Percentiles rank a stretch among this genome's conserved stretches.
phyloP scores from a whole-genome alignment of 2,888 invertebrate genomes.

The Gastracanthus pulcherrimus region DNA sequence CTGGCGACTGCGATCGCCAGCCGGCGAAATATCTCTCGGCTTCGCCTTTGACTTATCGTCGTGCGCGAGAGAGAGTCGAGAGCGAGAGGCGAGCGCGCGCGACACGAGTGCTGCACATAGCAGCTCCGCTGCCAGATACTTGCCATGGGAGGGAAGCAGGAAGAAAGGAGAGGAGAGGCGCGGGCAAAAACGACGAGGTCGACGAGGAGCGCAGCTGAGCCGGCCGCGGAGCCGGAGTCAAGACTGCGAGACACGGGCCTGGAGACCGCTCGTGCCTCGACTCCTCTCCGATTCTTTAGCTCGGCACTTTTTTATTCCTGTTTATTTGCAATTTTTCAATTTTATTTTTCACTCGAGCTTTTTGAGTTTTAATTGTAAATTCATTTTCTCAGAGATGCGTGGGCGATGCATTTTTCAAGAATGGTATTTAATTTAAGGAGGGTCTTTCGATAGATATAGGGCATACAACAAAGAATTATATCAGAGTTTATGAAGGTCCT shows the following conservation, averaged over 20 bases:
- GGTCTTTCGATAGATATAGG: no score
- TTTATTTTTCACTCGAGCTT: not conserved
- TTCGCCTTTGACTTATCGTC: conserved; percentile 56
- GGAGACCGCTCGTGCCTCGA: no score
- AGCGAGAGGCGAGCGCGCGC: not conserved
- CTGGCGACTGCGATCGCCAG: conserved; percentile 37
- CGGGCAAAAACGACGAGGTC: conserved; percentile 24
- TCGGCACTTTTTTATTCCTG: not conserved
- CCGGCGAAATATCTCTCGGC: conserved; percentile 39
- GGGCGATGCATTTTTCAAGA: no score
- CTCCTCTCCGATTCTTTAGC: not conserved
- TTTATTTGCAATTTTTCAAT: not conserved
- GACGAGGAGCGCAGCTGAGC: not conserved
- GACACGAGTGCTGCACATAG: not conserved
- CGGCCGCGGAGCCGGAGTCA: not conserved
- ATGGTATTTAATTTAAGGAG: no score
- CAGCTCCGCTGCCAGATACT: no score
- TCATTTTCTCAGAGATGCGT: no score
- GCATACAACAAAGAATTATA: no score
- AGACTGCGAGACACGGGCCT: no score
- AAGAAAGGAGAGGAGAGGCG: conserved; percentile 6
- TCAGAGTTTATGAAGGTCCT: no score
- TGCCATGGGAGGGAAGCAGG: conserved; percentile 15
- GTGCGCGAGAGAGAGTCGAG: not conserved
- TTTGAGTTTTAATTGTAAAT: no score